Conservation (phyloP, 2,888 invertebrate genomes). For the Drosophila neonasuta region DNA sequence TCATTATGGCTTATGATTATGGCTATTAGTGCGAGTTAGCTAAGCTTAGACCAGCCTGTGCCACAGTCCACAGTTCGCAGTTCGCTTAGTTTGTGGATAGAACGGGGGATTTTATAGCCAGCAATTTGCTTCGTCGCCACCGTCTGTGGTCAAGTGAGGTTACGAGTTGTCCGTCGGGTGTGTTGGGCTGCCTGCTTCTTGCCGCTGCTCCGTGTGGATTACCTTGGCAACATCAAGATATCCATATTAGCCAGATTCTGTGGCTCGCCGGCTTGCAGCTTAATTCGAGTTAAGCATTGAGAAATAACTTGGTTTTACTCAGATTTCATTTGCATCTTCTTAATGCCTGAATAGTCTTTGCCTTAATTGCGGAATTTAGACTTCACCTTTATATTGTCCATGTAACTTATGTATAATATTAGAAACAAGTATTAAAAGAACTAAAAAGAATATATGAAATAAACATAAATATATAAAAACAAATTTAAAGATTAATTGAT, state of each 20-base stretch:
- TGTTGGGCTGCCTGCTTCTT: neutral
- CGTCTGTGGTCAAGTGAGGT: conserved; percentile 54
- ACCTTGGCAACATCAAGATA: conserved; percentile 43
- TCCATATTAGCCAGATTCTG: conserved; percentile 43
- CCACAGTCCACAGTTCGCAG: conserved; percentile 28
- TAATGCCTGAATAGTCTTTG: too few relatives aligned
- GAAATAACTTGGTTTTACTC: conserved; percentile 8
- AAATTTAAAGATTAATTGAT: too few relatives aligned
- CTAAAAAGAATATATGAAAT: too few relatives aligned
- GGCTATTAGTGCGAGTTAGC: conserved; percentile 70
- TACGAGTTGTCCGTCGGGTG: neutral
- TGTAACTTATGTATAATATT: too few relatives aligned
- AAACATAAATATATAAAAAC: too few relatives aligned
- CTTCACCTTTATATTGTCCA: too few relatives aligned
- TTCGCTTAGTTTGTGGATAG: conserved; percentile 27
- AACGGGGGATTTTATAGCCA: conserved; percentile 38
- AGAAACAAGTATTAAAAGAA: too few relatives aligned
- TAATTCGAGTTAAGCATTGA: conserved; percentile 15
- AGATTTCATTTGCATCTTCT: conserved; percentile 2
- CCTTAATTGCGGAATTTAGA: too few relatives aligned
- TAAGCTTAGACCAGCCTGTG: conserved; percentile 41
- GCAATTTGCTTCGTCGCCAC: conserved; percentile 47
- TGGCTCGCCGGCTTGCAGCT: conserved; percentile 25
- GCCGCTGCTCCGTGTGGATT: conserved; percentile 21
- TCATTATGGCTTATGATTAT: conserved; percentile 76